These are phyloP conservation scores for Myiotriccus ornatus DNA, from an alignment of 2,797 vertebrate species.

Conservation along the genomic window DNA sequence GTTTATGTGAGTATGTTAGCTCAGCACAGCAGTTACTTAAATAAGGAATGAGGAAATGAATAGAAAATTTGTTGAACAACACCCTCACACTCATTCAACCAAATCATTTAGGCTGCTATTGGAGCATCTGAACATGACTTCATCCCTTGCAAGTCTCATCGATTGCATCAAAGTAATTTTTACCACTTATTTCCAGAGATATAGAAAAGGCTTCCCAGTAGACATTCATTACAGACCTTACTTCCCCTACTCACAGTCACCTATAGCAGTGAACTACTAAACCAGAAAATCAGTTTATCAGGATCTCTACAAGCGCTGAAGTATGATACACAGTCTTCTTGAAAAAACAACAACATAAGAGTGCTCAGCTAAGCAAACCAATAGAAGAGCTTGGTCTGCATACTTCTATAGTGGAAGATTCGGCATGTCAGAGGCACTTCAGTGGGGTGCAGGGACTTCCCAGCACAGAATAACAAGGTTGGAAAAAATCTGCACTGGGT, in stretches of 20 bases:
- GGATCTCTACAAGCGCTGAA: background rate
- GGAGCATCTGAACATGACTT: background rate
- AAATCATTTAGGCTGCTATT: background rate
- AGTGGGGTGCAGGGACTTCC: background rate
- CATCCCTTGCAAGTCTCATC: background rate
- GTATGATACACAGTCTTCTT: background rate
- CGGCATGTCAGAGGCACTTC: accelerated
- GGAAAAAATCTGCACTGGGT: background rate
- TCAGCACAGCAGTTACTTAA: background rate
- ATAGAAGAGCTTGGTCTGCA: background rate
- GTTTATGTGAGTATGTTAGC: background rate
- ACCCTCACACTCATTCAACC: background rate
- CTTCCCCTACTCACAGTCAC: background rate
- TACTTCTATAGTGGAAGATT: background rate
- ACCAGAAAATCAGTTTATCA: background rate
- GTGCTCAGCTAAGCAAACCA: background rate
- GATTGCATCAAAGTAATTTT: background rate
- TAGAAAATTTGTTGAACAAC: background rate
- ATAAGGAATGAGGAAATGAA: background rate
- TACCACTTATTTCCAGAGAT: background rate
- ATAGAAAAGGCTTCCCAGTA: background rate
- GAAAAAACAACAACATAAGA: background rate
- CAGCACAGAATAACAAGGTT: background rate
- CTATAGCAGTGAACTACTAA: background rate
- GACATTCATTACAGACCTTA: background rate